These are phyloP conservation scores for Papilio helenus DNA, from an alignment of 1,140 invertebrate genomes.

Conservation along the genomic window DNA sequence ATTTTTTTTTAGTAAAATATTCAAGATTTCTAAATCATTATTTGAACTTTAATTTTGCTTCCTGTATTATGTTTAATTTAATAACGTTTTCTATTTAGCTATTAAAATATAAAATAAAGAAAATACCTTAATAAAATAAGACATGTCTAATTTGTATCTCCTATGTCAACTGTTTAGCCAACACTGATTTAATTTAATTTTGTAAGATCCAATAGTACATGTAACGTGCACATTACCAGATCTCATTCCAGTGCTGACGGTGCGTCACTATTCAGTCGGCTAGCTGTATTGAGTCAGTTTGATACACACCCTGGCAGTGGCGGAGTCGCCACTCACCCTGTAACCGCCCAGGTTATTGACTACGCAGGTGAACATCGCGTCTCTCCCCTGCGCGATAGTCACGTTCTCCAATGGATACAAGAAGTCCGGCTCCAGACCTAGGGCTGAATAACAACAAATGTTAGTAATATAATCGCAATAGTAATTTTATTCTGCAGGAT, in stretches of 20 bases:
- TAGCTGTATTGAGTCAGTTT: conserved; percentile 80
- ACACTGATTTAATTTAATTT: background rate
- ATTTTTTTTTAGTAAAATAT: background rate
- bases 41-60: too few relatives aligned
- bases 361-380: conserved; percentile 94
- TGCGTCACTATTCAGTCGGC: conserved; percentile 70
- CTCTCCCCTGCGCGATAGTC: conserved; percentile 92
- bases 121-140: too few relatives aligned
- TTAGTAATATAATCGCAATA: conserved; percentile 30
- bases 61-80: too few relatives aligned
- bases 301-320: conserved; percentile 91
- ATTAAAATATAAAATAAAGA: too few relatives aligned
- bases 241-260: conserved; percentile 66
- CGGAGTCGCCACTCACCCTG: conserved; percentile 95
- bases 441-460: conserved; percentile 62
- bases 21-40: background rate
- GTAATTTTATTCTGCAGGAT: background rate
- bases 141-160: background rate
- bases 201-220: background rate
- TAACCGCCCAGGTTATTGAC: conserved; percentile 95
- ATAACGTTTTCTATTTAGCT: too few relatives aligned
- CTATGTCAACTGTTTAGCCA: background rate
- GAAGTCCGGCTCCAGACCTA: conserved; percentile 92
- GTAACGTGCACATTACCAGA: conserved; percentile 63
- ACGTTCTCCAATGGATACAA: conserved; percentile 93